Evolutionary conservation across 2,888 invertebrate species (phyloP), one percentile per base, ranked within the genome.

Genomic region (Morinoia aosen): DNA sequence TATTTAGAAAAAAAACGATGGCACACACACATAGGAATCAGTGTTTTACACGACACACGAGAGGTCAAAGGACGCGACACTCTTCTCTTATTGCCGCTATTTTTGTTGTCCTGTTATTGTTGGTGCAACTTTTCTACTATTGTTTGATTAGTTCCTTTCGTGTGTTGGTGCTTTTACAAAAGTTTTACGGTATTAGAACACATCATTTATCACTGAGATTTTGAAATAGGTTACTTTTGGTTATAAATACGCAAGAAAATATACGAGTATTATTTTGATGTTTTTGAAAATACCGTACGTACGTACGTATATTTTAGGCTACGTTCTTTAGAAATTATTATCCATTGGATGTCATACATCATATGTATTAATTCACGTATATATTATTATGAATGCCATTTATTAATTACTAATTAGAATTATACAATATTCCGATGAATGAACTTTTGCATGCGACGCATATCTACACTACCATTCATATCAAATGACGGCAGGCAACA

Each of bases 1-100:
- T 93, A 90, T 40, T 90, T 10, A 40, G 56, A 91, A 91, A 93
- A 93, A 93, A 90, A 48, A 48, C 39, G 90, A 48, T 90, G 90
- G 90, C 40, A 76, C 25, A 19, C 10, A 33, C 8, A 33, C 33
- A 8, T 8, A 10, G 39, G 90, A 8, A 7, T 39, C 40, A 16
- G 12, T 39, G 16, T 39, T 48, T 40, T 48, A 48, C 48, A 48
- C 3, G 48, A 48, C 48, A 48, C 48, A 40, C 40, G 40, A 8
- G 8, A 33, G 76, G 76, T 76, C 76, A 76, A 33, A 33, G 61
- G 19, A 61, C 76, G 25, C 10, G 76, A 76, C 10, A 76, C 33
- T 33, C 33, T 33, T 76, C 33, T 76, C 12, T 61, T 61, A 61
- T 33, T 76, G 33, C 25, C 76, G 25, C 33, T 76, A 33, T 76